Base-by-base conservation (phyloP, 2,888 invertebrate species). In the Agrilus cyanescens region DNA sequence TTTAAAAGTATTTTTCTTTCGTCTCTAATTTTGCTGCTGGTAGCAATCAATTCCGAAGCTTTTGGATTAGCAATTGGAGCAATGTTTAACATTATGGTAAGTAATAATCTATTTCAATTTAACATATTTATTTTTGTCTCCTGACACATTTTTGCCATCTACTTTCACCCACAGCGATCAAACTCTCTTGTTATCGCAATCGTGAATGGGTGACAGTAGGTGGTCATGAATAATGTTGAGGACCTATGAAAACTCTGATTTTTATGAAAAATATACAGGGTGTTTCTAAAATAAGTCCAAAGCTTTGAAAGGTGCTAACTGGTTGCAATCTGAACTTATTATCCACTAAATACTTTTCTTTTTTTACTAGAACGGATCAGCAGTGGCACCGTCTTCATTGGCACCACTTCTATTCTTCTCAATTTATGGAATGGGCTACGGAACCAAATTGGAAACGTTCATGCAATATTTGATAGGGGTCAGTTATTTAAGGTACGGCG, bases 31-130 rank as follows among this genome's bases (percentile, higher is more conserved):
- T 74, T 76, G 1, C 60, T 80, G 1, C 63, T 79, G 41, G 71
- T 77, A 0, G 77, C 75, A 0, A 56, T 83, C 4, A 80, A 81
- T 41, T 82, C 85, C 2, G 85, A 86, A 67, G 82, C 83, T 1
- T 67, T 84, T 1, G 86, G 85, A 0, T 67, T 84, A 4, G 69
- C 78, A 1, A 77, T 86, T 16, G 85, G 85, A 1, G 69, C 76
- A 12, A 62, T 71, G 1, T 76, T 74, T 46, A 75, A 64, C 54
- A 71, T 71, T 43, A 72, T 74, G 38, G 78, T 78, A 60, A 70
- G 72, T 67, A 49, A 29, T 12, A 12, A 31, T 12, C 12, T 5
- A 39, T 5, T 44, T 38, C 30, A 4, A 34, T 32, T 13, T 12
- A 30, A n/a, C 16, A 25, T 10, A 13, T 40, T 2, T 40, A 13